phyloP scores from a whole-genome alignment of 2,888 invertebrate genomes.

The Drosophila sordidula region DNA sequence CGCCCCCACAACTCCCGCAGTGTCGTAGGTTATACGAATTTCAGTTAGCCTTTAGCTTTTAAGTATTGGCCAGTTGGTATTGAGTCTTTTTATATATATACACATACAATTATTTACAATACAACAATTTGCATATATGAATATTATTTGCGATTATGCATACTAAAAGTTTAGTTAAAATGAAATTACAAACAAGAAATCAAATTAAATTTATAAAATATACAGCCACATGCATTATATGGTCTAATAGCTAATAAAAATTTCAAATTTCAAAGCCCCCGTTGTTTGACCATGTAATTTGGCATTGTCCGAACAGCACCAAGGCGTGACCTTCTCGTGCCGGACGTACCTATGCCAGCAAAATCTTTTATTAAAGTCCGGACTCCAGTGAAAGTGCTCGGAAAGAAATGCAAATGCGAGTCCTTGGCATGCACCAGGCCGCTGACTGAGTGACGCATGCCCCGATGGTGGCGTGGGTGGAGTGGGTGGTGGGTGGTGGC shows the following conservation, averaged over 20 bases:
- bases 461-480: not conserved
- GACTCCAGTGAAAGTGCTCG: slow-evolving; percentile 32
- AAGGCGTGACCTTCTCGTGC: slow-evolving; percentile 71
- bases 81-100: slow-evolving; percentile 35
- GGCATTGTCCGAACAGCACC: slow-evolving; percentile 26
- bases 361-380: slow-evolving; percentile 62
- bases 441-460: slow-evolving; percentile 31
- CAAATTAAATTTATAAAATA: slow-evolving; percentile 62
- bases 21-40: slow-evolving; percentile 74
- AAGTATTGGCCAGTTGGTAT: slow-evolving; percentile 66
- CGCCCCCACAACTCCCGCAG: slow-evolving; percentile 12
- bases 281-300: slow-evolving; percentile 54
- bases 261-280: slow-evolving; percentile 58
- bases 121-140: slow-evolving; percentile 23
- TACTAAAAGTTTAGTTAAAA: slow-evolving; percentile 60
- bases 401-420: slow-evolving; percentile 58
- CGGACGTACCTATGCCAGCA: slow-evolving; percentile 34
- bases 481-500: slow-evolving; percentile 1
- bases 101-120: slow-evolving; percentile 21
- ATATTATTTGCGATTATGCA: slow-evolving; percentile 41
- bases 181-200: slow-evolving; percentile 59
- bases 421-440: slow-evolving; percentile 41
- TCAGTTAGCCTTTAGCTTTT: slow-evolving; percentile 70
- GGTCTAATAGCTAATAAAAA: slow-evolving; percentile 75
- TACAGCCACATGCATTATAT: slow-evolving; percentile 60